A percentile compares a stretch with the other conserved stretches of the same genome.
These are phyloP conservation scores for Ifrita kowaldi DNA, from an alignment of 2,113 vertebrate species.

Conservation along the genomic window DNA sequence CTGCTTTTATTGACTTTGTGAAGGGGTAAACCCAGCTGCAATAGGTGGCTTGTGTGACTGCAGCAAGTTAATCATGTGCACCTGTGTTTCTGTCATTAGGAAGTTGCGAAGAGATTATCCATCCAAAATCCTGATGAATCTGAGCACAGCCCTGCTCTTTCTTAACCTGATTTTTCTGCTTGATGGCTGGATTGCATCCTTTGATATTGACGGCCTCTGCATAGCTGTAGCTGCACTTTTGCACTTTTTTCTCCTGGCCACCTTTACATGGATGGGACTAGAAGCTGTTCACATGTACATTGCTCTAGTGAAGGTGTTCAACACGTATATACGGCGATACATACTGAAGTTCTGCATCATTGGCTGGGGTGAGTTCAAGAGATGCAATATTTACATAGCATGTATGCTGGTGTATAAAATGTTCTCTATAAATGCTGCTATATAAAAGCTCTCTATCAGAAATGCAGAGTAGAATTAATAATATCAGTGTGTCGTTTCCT, in stretches of 20 bases:
- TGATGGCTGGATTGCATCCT: conserved; percentile 89
- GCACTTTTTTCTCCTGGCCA: conserved; percentile 92
- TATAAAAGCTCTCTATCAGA: not conserved
- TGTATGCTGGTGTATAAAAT: not conserved
- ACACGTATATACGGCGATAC: conserved; percentile 94
- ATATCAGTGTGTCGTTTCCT: not conserved
- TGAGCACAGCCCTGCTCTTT: conserved; percentile 88
- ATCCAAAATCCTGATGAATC: conserved; percentile 98
- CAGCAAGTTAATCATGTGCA: not conserved
- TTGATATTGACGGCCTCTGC: conserved; percentile 78
- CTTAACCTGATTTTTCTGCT: conserved; percentile 91
- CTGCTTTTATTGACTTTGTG: not conserved
- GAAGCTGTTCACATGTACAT: conserved; percentile 99
- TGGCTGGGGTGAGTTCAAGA: conserved; percentile 88
- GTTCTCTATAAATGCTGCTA: not conserved
- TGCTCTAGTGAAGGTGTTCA: conserved; percentile 96
- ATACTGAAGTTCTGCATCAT: conserved; percentile 96
- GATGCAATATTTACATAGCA: not conserved
- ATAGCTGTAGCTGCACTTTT: conserved; percentile 80
- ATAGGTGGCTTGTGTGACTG: not conserved
- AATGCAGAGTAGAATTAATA: not conserved
- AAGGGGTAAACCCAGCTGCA: not conserved
- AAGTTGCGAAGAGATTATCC: conserved; percentile 95
- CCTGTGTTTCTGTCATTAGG: conserved; percentile 59
- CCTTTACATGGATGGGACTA: conserved; percentile 98